Evolutionary conservation across 1,140 invertebrate genomes (phyloP), one percentile per base, ranked within the genome.

Genomic region (Venturia canescens): DNA sequence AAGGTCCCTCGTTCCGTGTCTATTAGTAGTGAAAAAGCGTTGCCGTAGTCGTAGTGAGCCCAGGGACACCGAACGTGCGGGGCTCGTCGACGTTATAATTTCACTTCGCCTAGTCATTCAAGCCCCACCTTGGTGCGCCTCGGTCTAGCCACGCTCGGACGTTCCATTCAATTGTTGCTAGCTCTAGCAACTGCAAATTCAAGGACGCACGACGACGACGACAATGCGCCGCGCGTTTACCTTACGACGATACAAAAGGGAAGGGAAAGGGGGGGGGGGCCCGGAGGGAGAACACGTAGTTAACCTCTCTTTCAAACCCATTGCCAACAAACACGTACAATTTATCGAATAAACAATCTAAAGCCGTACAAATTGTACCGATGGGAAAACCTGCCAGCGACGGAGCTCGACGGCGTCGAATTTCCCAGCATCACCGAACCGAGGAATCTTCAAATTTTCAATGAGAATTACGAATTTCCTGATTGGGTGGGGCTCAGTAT

Each of bases 111-210:
- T 77, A 77, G 75, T 77, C 75, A 77, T 77, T 77, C 57, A 77
- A 86, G 82, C 83, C 83, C 76, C 83, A 83, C 77, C 76, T 83
- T 63, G 78, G 60, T 72, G 60, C 82, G 78, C 74, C 82, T 79
- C 83, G 81, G 83, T 83, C 85, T 67, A 69, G 76, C 60, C 74
- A 27, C 44, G 81, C 80, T 84, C 83, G 78, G 75, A 82, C 84
- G 83, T 83, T 85, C 83, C 86, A 85, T 87, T 86, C 84, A 84
- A 86, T 87, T 82, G 84, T 87, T 86, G 85, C 84, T 78, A 82
- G 82, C 23, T 16, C 78, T 48, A 31, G 75, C 75, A 77, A 77
- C 84, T 86, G 86, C 78, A 87, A 84, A 85, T 84, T 85, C 85
- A 87, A 87, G 85, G 85, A 83, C 82, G 84, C 82, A 81, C 63